phyloP scores from a whole-genome alignment of 2,888 invertebrate species.

The Germaria angustata region DNA sequence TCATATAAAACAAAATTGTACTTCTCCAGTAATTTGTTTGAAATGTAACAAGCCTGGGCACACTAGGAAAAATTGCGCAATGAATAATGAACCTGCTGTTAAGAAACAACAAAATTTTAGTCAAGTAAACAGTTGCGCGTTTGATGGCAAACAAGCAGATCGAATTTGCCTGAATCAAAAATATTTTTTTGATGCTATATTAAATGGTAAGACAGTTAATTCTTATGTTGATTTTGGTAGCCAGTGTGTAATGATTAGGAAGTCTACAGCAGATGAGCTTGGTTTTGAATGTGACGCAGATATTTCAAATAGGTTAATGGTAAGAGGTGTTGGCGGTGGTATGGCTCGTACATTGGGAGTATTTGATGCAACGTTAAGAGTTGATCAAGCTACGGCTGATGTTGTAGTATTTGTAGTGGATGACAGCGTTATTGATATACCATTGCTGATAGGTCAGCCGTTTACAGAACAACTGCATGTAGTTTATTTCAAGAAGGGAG shows the following conservation, averaged over 20 bases:
- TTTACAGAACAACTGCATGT: too few relatives aligned
- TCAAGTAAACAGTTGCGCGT: background rate
- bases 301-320: background rate
- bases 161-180: background rate
- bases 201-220: background rate
- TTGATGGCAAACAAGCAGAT: background rate
- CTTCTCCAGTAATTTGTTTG: conserved; percentile 5
- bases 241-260: too few relatives aligned
- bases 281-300: too few relatives aligned
- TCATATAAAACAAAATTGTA: conserved; percentile 11
- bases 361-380: too few relatives aligned
- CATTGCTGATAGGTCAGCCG: background rate
- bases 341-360: too few relatives aligned
- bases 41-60: conserved; percentile 11
- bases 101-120: background rate
- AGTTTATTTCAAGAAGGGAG: too few relatives aligned
- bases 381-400: too few relatives aligned
- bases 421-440: conserved; percentile 19
- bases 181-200: conserved; percentile 12
- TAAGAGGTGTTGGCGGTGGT: too few relatives aligned
- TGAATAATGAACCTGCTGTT: background rate
- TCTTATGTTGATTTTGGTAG: conserved; percentile 33
- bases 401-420: background rate
- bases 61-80: background rate
- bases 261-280: too few relatives aligned